Percentiles rank a stretch among this genome's conserved stretches.
These are phyloP conservation scores for Bungarus multicinctus DNA, from an alignment of 2,113 vertebrate genomes.

Conservation along the genomic window DNA sequence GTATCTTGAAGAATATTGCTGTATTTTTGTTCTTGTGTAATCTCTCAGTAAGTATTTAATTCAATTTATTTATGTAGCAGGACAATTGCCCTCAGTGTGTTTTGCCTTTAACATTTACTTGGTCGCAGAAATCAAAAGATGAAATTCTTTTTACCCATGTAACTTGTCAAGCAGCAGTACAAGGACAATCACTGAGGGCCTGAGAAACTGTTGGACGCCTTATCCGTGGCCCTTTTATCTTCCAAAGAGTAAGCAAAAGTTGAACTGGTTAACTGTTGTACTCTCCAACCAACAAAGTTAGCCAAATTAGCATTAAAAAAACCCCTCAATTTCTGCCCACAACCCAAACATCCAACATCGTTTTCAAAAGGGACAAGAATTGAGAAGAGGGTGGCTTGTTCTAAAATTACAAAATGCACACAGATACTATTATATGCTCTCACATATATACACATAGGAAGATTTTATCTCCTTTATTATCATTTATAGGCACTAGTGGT, in stretches of 20 bases:
- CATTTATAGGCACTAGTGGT: neutral
- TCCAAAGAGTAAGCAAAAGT: neutral
- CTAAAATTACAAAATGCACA: neutral
- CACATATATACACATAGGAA: neutral
- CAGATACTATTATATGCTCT: neutral
- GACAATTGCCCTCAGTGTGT: neutral
- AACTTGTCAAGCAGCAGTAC: neutral
- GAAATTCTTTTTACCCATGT: neutral
- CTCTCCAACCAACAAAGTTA: neutral
- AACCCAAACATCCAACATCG: neutral
- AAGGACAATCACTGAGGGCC: neutral
- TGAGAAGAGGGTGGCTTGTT: neutral
- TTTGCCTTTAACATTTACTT: neutral
- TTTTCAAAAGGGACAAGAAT: neutral
- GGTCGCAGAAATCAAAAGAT: neutral
- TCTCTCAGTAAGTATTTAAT: slow-evolving; percentile 73
- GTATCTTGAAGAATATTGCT: slow-evolving; percentile 84
- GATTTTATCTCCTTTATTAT: neutral
- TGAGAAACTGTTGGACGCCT: neutral
- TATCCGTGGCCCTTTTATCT: neutral
- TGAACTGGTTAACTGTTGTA: neutral
- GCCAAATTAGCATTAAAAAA: neutral
- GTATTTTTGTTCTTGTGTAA: slow-evolving; percentile 89
- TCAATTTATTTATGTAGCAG: neutral
- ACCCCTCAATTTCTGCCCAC: neutral